Conservation (phyloP, 1,140 invertebrate genomes). For the Odontomachus brunneus region DNA sequence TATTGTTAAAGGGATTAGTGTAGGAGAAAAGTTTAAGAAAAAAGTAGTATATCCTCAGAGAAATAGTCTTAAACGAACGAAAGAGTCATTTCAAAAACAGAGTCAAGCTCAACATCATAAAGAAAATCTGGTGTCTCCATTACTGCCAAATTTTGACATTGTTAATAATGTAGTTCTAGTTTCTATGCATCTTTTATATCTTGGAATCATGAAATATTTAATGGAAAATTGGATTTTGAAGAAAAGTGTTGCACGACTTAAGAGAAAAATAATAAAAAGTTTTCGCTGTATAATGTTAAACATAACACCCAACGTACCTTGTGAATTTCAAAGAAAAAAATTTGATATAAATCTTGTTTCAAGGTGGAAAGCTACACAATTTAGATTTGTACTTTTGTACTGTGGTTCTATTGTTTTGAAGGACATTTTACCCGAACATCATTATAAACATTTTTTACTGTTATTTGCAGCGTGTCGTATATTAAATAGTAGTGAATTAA, state of each 20-base stretch:
- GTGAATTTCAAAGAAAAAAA: constrained; percentile 13
- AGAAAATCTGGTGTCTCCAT: not conserved
- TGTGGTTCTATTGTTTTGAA: not conserved
- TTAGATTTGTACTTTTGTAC: not conserved
- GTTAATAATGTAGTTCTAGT: not conserved
- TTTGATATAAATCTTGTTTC: not conserved
- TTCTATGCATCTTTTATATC: constrained; percentile 14
- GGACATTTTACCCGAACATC: not conserved
- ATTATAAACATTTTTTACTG: too few species aligned
- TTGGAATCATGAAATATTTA: constrained; percentile 2
- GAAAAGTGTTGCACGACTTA: not conserved
- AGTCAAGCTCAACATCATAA: constrained; percentile 5
- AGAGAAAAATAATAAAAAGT: not conserved
- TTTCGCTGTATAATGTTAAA: constrained; percentile 5
- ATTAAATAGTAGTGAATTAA: constrained; percentile 12
- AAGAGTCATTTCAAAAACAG: not conserved
- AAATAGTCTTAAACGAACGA: not conserved
- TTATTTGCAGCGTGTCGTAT: not conserved
- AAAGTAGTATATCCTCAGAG: constrained; percentile 3
- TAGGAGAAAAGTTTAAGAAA: not conserved
- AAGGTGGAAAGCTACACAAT: constrained; percentile 23
- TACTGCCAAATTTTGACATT: constrained; percentile 5
- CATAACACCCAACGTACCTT: not conserved
- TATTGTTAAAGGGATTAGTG: not conserved
- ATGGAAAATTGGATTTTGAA: not conserved